Base-by-base conservation (phyloP, 1,140 invertebrate species). In the Galleria mellonella region DNA sequence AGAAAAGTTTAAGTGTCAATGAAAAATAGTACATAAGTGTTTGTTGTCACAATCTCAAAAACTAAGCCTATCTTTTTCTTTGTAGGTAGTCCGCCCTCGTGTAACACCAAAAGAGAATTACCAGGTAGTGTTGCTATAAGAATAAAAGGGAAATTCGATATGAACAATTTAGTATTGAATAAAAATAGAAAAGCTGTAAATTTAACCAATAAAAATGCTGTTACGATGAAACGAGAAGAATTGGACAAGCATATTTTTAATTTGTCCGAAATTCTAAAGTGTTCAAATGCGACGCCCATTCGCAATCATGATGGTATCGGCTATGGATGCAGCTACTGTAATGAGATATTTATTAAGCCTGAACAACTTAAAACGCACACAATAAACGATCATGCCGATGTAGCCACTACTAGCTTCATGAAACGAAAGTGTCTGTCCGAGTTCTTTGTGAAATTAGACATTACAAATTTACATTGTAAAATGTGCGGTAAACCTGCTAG, bases 371-470 rank as follows among this genome's bases (percentile, higher is more conserved):
- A 64, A 33, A 41, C n/a, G 0, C 58, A 61, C 17, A 60, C 45
- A 14, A 2, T 46, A 23, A 17, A 39, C 7, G 9, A n/a, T 4
- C 44, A 47, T 11, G 46, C 60, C 2, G 46, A 62, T 4, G 10
- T 15, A 5, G 23, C 27, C 7, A 69, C 52, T 54, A 33, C 52
- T 0, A 51, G 11, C 0, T 71, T 59, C 27, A 60, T 68, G 52
- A 62, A 64, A 12, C 10, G 29, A 11, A 31, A 41, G 5, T 10
- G 55, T 0, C n/a, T 58, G 15, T 36, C 38, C 1, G 43, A 45
- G 2, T 50, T 36, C 9, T 46, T 52, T 72, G n/a, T 69, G 53
- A 63, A 61, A 43, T 12, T 69, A 1, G 66, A 69, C 28, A 56
- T 69, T 5, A 69, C 63, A 0, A 33, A 14, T 0, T 31, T 70